These are phyloP conservation scores for Nylanderia fulva DNA, from an alignment of 1,140 invertebrate genomes.

Conservation along the genomic window DNA sequence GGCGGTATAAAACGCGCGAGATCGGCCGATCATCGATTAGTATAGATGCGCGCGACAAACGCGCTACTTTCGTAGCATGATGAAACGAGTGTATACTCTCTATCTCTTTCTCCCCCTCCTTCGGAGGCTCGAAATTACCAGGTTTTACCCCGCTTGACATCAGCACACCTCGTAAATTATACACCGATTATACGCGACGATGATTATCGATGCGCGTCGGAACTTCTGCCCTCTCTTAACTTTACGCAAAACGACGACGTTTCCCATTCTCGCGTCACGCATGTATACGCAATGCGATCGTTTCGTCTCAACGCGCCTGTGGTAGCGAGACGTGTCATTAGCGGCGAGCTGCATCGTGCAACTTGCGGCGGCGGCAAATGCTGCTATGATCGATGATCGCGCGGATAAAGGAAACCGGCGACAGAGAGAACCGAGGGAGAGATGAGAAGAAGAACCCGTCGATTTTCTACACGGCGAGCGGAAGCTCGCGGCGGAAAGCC, in stretches of 20 bases:
- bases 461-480: conserved; percentile 30
- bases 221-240: conserved; percentile 21
- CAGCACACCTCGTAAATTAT: conserved; percentile 49
- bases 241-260: conserved; percentile 23
- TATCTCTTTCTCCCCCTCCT: neutral
- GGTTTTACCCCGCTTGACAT: conserved; percentile 25
- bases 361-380: neutral
- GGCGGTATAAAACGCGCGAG: conserved; percentile 3
- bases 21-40: conserved; percentile 50
- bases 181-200: conserved; percentile 46
- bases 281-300: conserved; percentile 15
- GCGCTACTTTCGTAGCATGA: conserved; percentile 11
- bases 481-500: conserved; percentile 39
- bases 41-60: conserved; percentile 62
- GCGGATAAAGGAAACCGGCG: conserved; percentile 35
- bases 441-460: too few species aligned
- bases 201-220: conserved; percentile 34
- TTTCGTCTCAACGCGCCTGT: neutral
- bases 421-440: too few species aligned
- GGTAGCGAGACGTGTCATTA: conserved; percentile 58
- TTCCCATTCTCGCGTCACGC: neutral
- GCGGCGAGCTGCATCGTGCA: conserved; percentile 1
- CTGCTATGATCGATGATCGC: conserved; percentile 50
- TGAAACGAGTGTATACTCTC: neutral
- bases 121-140: conserved; percentile 28